Base-by-base conservation (phyloP, 1,140 invertebrate species). In the Batillaria attramentaria region DNA sequence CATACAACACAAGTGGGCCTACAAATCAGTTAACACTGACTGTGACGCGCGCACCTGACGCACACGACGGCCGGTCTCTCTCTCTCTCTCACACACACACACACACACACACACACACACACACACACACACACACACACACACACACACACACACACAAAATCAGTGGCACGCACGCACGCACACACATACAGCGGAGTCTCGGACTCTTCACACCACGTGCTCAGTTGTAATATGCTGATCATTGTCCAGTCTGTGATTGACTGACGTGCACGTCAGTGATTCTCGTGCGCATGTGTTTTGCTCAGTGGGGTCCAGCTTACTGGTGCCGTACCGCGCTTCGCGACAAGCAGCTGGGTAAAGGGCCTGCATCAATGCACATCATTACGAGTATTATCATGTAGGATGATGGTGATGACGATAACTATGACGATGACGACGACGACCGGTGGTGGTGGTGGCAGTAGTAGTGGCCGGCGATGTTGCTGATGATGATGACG, bases 21-120 rank as follows among this genome's bases (percentile, higher is more conserved):
- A 31, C 46, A 18, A 41, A 3, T 46, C 13, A 41, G 16, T 39
- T 37, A 31, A 65, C 62, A 65, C 62, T 35, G 31, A 65, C 43
- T 39, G 31, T 39, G 13, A 41, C 43, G 1, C 50, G 3, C 42
- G 54, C 4, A 74, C 42, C 16, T 20, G 24, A 57, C 16, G n/a
- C 2, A 42, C 16, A 70, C 16, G 39, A 0, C 24, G 13, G 39
- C 2, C 24, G 13, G n/a, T 10, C 6, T 10, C 35, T 39, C 35
- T 39, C 35, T 39, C 35, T 39, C 35, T 39, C 35, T 39, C 35
- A 72, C 35, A 54, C 43, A 75, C 43, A 75, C 43, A 75, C 43
- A 75, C 43, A 75, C 43, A 75, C 24, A 75, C 2, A 54, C 43
- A 75, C 43, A 75, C 20, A 75, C 43, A 60, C 35, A 41, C 60